Conservation (phyloP, 2,797 vertebrate genomes). For the Semotilus atromaculatus region DNA sequence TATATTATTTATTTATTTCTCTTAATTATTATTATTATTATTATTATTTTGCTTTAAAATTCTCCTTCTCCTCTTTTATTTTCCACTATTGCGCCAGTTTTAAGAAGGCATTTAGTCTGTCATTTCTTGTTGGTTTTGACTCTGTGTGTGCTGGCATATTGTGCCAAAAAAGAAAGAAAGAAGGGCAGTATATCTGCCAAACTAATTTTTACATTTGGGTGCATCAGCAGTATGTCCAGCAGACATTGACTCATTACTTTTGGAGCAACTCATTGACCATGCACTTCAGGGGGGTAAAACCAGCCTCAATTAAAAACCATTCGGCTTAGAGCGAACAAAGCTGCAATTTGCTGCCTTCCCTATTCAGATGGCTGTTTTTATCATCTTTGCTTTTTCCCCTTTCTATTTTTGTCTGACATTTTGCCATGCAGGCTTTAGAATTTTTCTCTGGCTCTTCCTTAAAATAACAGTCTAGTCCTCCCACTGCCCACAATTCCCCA, state of each 20-base stretch:
- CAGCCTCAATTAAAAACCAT: conserved; percentile 62
- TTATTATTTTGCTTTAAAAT: conserved; percentile 46
- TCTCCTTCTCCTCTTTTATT: conserved; percentile 46
- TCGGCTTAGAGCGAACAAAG: background rate
- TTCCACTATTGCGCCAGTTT: conserved; percentile 58
- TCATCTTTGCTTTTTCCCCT: conserved; percentile 61
- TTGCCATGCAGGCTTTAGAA: conserved; percentile 61
- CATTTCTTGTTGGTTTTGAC: conserved; percentile 68
- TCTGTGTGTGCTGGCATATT: conserved; percentile 74
- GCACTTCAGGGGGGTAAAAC: conserved; percentile 70
- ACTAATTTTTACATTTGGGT: background rate
- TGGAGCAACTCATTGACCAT: conserved; percentile 66
- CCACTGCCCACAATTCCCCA: conserved; percentile 56
- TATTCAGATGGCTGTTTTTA: conserved; percentile 71
- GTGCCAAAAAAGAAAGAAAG: conserved; percentile 7
- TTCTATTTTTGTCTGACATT: conserved; percentile 56
- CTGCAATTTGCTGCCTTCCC: conserved; percentile 6
- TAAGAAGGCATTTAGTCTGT: conserved; percentile 64
- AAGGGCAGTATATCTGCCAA: conserved; percentile 16
- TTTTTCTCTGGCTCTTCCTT: conserved; percentile 52
- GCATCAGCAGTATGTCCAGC: conserved; percentile 63
- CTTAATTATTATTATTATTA: background rate
- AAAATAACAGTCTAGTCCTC: conserved; percentile 46
- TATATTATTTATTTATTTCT: conserved; percentile 59
- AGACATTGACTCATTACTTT: conserved; percentile 76